These are phyloP conservation scores for Scomber japonicus DNA, from an alignment of 2,113 vertebrate genomes.

Conservation along the genomic window DNA sequence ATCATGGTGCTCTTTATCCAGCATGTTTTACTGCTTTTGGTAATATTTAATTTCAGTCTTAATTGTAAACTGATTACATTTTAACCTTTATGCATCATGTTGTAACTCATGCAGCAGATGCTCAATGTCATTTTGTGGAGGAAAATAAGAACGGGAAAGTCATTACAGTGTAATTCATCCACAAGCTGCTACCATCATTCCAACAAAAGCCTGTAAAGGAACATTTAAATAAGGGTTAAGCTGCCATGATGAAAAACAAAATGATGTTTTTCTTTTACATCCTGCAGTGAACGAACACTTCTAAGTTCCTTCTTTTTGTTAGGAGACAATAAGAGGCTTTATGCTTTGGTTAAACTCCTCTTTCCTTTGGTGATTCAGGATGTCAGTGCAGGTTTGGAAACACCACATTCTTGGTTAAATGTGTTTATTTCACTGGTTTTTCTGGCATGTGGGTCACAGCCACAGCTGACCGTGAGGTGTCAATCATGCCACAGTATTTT, in stretches of 20 bases:
- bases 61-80: too few species aligned
- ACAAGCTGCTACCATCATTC: neutral
- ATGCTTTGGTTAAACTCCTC: neutral
- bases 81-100: too few species aligned
- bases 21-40: too few species aligned
- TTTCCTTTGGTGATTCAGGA: neutral
- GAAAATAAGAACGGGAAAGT: neutral
- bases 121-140: neutral
- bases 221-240: neutral
- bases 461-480: slow-evolving; percentile 11
- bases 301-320: too few species aligned
- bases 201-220: slow-evolving; percentile 6
- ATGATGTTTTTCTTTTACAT: too few species aligned
- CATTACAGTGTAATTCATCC: slow-evolving; percentile 2
- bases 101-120: neutral
- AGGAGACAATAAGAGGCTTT: too few species aligned
- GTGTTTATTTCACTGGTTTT: neutral
- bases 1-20: too few species aligned
- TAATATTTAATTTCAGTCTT: too few species aligned
- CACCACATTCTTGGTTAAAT: neutral
- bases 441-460: neutral
- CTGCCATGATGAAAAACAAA: too few species aligned
- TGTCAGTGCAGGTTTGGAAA: neutral
- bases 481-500: neutral
- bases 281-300: too few species aligned